Evolutionary conservation across 2,797 vertebrate species (phyloP).

Genomic region (Holocentrus rufus): DNA sequence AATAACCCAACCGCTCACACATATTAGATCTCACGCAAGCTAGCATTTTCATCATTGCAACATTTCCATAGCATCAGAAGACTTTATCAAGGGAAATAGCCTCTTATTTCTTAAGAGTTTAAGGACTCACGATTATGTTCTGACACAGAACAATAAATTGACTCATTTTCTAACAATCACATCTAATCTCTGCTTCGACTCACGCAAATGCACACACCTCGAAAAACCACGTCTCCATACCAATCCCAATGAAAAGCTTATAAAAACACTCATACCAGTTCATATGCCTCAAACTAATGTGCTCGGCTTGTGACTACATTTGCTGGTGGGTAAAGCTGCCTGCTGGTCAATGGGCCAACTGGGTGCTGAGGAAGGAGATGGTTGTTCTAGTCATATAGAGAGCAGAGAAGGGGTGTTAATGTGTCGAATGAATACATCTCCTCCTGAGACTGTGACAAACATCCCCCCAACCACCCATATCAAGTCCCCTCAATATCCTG

Average conservation of each 20-base stretch:
- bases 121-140: conserved; percentile 82
- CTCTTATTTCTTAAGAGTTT: conserved; percentile 80
- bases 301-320: conserved; percentile 38
- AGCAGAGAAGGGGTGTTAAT: conserved; percentile 39
- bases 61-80: conserved; percentile 67
- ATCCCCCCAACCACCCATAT: conserved; percentile 65
- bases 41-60: conserved; percentile 48
- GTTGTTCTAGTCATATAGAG: conserved; percentile 24
- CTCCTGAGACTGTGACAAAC: conserved; percentile 70
- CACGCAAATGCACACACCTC: conserved; percentile 65
- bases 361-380: conserved; percentile 42
- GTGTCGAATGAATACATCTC: conserved; percentile 49
- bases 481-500: conserved; percentile 70
- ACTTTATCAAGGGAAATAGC: conserved; percentile 64
- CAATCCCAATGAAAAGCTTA: conserved; percentile 68
- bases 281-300: conserved; percentile 51
- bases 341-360: conserved; percentile 58
- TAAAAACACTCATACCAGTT: conserved; percentile 71
- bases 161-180: conserved; percentile 69
- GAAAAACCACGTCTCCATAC: conserved; percentile 55
- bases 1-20: conserved; percentile 32
- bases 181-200: conserved; percentile 73
- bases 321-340: conserved; percentile 82
- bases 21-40: conserved; percentile 53
- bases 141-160: conserved; percentile 87